Percentiles rank a stretch among this genome's conserved stretches.
These are phyloP conservation scores for Drosophila pegasa DNA, from an alignment of 2,888 invertebrate genomes.

Conservation along the genomic window DNA sequence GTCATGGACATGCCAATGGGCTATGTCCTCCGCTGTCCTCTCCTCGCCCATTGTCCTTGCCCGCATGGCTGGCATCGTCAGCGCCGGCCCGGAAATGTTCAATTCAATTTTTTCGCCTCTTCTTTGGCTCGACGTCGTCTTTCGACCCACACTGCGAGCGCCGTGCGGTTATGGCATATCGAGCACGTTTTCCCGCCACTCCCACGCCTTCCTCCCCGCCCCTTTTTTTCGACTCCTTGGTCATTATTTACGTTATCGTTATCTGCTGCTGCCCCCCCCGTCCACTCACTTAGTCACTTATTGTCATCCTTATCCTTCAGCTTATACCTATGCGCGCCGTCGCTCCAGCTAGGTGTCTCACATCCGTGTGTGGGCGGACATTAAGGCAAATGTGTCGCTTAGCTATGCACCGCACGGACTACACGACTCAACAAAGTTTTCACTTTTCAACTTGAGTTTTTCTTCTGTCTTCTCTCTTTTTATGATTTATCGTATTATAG, in stretches of 20 bases:
- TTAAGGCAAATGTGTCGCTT: conserved; percentile 66
- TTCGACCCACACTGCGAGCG: conserved; percentile 25
- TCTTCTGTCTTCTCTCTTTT: conserved; percentile 18
- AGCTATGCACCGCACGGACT: conserved; percentile 66
- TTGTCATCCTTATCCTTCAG: conserved; percentile 65
- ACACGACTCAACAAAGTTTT: conserved; percentile 36
- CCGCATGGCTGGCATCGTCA: conserved; percentile 65
- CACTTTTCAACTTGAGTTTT: conserved; percentile 40
- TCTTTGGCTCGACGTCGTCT: not conserved
- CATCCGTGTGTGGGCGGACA: conserved; percentile 34
- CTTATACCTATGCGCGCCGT: conserved; percentile 51
- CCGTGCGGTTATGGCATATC: conserved; percentile 74
- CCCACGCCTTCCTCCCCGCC: conserved; percentile 9
- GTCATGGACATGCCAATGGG: conserved; percentile 77
- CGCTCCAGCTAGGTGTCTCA: conserved; percentile 11
- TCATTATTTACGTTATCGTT: conserved; percentile 81
- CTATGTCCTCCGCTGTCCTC: conserved; percentile 48
- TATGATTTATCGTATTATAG: conserved; percentile 32
- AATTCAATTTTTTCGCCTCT: conserved; percentile 67
- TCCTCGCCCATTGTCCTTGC: conserved; percentile 27
- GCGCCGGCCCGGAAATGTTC: conserved; percentile 71
- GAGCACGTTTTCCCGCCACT: conserved; percentile 58
- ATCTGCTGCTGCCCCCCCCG: conserved; percentile 61
- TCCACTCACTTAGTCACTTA: conserved; percentile 70
- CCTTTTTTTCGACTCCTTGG: conserved; percentile 48